Base-by-base conservation (phyloP, 2,113 vertebrate species). In the Atractosteus spatula region DNA sequence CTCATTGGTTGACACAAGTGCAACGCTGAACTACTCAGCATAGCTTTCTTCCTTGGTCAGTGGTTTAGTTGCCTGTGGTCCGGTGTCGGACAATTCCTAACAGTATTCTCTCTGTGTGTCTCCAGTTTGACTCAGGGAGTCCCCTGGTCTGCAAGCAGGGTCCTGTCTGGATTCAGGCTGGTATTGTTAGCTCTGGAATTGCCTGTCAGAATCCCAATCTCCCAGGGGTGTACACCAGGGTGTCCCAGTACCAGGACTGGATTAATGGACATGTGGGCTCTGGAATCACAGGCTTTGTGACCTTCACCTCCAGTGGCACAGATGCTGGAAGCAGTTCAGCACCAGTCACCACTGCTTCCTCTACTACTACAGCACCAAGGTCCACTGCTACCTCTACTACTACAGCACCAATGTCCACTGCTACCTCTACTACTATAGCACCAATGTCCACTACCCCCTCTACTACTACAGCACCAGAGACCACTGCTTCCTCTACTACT, bases 91-190 rank as follows among this genome's bases (percentile, higher is more conserved):
- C 29, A 29, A 29, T 29, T 29, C 29, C 62, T n/a, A 63, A 16
- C 47, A 16, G 12, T 10, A 42, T 29, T 29, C 29, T 70, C 66
- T 85, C 55, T 55, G 42, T 84, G 16, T 76, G 64, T 78, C 76
- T 62, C 70, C 62, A 97, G 95, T 94, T 95, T 17, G 94, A 98
- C 57, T 96, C 94, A 7, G 94, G 95, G n/a, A 94, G 95, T 63
- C 95, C 95, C 41, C 45, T 97, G 71, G 93, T 94, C 77, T 92
- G 90, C 77, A 82, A 81, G 80, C 90, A 94, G 82, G 83, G 83
- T 73, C 91, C 83, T 70, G 3, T 2, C 8, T 97, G 94, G 94
- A 87, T 96, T 76, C 93, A 95, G 76, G 89, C 87, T 45, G 96
- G 94, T 69, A 87, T 95, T 56, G 76, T 93, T 56, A 97, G 92